Conservation (phyloP, 2,113 vertebrate species). For the Heliornis fulica region DNA sequence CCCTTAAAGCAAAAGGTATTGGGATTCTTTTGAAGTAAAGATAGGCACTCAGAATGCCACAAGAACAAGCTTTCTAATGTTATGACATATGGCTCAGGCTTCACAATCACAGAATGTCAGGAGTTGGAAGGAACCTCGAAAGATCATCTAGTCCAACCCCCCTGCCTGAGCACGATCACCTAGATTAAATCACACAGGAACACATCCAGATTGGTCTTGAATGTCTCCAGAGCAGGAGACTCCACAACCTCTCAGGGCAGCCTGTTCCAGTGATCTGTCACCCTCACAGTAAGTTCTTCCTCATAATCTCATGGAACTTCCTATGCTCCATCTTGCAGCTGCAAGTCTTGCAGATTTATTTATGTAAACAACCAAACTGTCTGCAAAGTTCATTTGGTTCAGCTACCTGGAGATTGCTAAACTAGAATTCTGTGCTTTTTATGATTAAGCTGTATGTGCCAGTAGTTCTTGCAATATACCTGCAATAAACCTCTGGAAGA, state of each 20-base stretch:
- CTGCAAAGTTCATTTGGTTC: neutral
- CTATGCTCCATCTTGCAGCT: too few relatives aligned
- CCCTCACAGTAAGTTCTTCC: too few relatives aligned
- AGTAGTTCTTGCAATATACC: neutral
- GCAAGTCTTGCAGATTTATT: neutral
- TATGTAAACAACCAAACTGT: neutral
- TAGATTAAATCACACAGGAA: too few relatives aligned
- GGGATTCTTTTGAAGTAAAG: neutral
- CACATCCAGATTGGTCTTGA: too few relatives aligned
- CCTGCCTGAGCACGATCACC: too few relatives aligned
- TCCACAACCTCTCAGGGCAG: too few relatives aligned
- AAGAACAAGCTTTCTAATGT: neutral
- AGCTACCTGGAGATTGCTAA: neutral
- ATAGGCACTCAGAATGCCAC: neutral
- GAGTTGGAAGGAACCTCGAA: too few relatives aligned
- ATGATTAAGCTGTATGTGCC: neutral
- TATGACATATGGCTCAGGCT: neutral
- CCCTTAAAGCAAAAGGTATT: neutral
- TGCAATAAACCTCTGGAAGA: neutral
- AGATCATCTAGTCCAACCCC: too few relatives aligned
- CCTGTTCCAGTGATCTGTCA: too few relatives aligned
- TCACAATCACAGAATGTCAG: too few relatives aligned
- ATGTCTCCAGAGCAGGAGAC: too few relatives aligned
- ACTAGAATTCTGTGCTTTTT: neutral
- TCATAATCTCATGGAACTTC: too few relatives aligned